Percentiles rank a stretch among this genome's conserved stretches.
phyloP scores from a whole-genome alignment of 2,888 invertebrate species.

The Hydrotaea cyrtoneurina region DNA sequence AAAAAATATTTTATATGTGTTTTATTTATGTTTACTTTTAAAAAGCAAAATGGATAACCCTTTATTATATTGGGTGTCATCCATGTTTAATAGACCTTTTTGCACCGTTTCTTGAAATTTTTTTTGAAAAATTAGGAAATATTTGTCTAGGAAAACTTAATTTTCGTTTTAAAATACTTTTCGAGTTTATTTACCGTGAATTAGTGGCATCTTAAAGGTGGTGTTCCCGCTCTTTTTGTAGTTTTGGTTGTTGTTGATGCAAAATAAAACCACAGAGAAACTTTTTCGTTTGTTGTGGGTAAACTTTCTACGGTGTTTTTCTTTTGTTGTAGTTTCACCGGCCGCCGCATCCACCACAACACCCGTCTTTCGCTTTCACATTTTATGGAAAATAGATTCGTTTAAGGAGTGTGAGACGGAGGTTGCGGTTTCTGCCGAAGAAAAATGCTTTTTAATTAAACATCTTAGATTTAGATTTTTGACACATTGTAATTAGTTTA shows the following conservation, averaged over 20 bases:
- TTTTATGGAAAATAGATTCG: slow-evolving; percentile 6
- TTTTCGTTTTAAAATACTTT: no score
- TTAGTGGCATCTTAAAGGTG: slow-evolving; percentile 15
- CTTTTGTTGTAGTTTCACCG: neutral
- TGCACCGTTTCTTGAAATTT: no score
- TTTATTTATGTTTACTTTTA: no score
- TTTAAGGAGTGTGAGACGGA: neutral
- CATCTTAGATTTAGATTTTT: slow-evolving; percentile 26
- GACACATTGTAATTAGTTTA: slow-evolving; percentile 40
- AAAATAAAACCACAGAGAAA: slow-evolving; percentile 17
- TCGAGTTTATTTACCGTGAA: slow-evolving; percentile 26
- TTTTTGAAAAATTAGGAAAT: no score
- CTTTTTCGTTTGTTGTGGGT: neutral
- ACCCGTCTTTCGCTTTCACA: neutral
- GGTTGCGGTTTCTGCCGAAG: neutral
- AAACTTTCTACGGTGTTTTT: slow-evolving; percentile 3
- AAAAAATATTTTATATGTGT: no score
- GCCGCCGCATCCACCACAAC: neutral
- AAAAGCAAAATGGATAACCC: no score
- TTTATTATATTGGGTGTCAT: no score
- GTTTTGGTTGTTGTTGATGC: slow-evolving; percentile 3
- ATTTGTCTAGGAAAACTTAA: no score
- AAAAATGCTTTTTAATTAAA: slow-evolving; percentile 21
- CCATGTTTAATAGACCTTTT: no score
- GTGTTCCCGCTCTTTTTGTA: no score